A percentile compares a stretch with the other conserved stretches of the same genome.
Evolutionary conservation across 1,140 invertebrate species (phyloP).

Genomic region (Araneus ventricosus): DNA sequence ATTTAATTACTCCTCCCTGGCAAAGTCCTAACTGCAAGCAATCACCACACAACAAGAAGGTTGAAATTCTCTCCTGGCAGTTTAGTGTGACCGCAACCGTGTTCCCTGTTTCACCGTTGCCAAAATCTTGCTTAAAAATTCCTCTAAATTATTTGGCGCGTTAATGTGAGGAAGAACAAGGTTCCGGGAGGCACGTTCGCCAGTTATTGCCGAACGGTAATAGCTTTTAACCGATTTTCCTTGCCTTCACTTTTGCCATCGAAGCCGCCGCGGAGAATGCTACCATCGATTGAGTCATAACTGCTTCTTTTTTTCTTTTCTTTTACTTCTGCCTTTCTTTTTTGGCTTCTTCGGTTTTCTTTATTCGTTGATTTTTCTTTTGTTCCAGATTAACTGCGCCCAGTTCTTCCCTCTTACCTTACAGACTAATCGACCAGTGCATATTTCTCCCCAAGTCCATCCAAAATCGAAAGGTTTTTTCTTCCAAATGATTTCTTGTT

Average conservation of each 20-base stretch:
- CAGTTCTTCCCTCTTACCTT: background rate
- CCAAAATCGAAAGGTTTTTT: constrained; percentile 1
- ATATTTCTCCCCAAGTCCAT: background rate
- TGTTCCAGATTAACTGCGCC: constrained; percentile 37
- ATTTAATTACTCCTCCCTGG: background rate
- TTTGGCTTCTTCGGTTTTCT: constrained; percentile 41
- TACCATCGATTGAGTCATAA: constrained; percentile 71
- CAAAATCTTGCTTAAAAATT: constrained; percentile 72
- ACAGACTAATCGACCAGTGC: constrained; percentile 12
- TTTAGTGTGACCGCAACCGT: constrained; percentile 30
- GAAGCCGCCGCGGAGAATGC: constrained; percentile 43
- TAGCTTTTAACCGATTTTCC: constrained; percentile 74
- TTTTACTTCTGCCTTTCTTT: constrained; percentile 40
- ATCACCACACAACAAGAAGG: background rate
- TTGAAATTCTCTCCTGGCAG: background rate
- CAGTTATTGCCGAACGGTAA: constrained; percentile 69
- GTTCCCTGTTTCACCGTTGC: background rate
- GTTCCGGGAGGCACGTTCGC: constrained; percentile 63
- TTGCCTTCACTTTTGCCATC: constrained; percentile 69
- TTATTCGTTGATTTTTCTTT: constrained; percentile 48
- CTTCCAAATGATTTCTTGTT: background rate
- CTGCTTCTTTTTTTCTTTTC: constrained; percentile 63
- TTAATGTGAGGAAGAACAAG: constrained; percentile 68
- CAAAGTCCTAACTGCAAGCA: background rate
- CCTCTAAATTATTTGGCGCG: constrained; percentile 73